These are phyloP conservation scores for Sternarchorhynchus goeldii DNA, from an alignment of 2,797 vertebrate genomes.

Conservation along the genomic window DNA sequence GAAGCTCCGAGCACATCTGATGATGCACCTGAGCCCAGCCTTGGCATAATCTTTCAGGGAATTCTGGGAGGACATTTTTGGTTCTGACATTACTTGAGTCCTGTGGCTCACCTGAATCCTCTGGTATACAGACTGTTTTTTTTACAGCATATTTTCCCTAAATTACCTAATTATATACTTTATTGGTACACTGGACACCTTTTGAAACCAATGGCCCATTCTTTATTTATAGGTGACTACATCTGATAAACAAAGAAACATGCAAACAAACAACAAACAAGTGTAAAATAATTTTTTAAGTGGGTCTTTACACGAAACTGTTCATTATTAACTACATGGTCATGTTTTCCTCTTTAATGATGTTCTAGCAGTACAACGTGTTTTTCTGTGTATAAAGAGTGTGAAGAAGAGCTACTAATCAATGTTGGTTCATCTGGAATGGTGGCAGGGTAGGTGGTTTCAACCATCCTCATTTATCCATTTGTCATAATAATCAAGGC, in stretches of 20 bases:
- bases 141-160: neutral
- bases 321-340: slow-evolving; percentile 29
- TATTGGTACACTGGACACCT: too few species aligned
- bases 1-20: neutral
- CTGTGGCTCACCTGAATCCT: neutral
- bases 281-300: neutral
- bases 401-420: slow-evolving; percentile 32
- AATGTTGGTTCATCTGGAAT: slow-evolving; percentile 15
- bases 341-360: neutral
- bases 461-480: neutral
- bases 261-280: neutral
- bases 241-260: neutral
- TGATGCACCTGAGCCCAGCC: neutral
- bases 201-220: too few species aligned
- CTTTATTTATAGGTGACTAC: too few species aligned
- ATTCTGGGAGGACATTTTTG: neutral
- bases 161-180: too few species aligned
- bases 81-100: neutral
- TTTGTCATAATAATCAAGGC: slow-evolving; percentile 26
- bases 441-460: neutral
- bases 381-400: neutral
- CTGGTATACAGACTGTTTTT: neutral
- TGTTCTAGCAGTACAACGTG: neutral
- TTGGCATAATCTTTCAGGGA: neutral
- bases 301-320: neutral